Percentiles rank a stretch among this genome's conserved stretches.
phyloP scores from a whole-genome alignment of 2,797 vertebrate species.

The Sus cebifrons region DNA sequence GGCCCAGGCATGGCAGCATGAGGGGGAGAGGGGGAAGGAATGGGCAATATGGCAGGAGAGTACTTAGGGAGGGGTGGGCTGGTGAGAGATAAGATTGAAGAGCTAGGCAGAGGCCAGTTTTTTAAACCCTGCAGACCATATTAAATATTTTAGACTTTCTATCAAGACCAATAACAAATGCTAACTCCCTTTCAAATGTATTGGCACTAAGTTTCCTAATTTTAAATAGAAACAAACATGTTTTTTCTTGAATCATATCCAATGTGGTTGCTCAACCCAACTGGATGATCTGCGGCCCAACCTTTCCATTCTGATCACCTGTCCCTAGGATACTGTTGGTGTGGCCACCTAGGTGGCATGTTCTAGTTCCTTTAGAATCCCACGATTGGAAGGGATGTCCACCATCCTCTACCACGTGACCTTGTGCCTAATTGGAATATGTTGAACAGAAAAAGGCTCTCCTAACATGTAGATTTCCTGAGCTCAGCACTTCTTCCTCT shows the following conservation, averaged over 20 bases:
- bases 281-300: not conserved
- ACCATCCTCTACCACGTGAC: not conserved
- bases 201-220: not conserved
- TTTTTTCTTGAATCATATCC: constrained; percentile 16
- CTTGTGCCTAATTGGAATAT: not conserved
- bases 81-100: not conserved
- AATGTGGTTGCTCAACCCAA: not conserved
- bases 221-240: not conserved
- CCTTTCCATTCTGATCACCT: not conserved
- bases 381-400: not conserved
- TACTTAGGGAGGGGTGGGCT: not conserved
- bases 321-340: not conserved
- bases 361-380: not conserved
- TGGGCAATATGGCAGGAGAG: not conserved
- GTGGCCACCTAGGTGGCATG: rapidly evolving
- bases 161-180: not conserved
- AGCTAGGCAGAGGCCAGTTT: not conserved
- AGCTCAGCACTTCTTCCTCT: not conserved
- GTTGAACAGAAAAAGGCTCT: not conserved
- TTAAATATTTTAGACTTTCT: not conserved
- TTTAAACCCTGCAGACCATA: not conserved
- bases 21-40: not conserved
- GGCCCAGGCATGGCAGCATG: not conserved
- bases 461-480: not conserved
- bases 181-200: not conserved